These are phyloP conservation scores for Athripsodes cinereus DNA, from an alignment of 2,888 invertebrate species.

Conservation along the genomic window DNA sequence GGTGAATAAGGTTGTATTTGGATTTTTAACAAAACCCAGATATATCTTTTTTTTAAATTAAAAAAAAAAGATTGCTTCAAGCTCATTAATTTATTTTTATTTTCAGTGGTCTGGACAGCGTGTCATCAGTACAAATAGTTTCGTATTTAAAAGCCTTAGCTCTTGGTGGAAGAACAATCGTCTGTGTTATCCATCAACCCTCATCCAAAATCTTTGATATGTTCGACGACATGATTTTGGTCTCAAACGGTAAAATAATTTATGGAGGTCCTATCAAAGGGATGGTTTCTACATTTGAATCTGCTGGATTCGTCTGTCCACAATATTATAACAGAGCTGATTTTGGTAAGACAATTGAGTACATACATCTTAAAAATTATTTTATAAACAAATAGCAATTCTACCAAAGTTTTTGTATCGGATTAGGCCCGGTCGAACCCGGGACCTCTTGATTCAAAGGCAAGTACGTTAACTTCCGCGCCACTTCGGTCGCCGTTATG, in stretches of 20 bases:
- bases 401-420: too few species aligned
- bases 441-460: too few species aligned
- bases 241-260: slow-evolving; percentile 61
- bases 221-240: slow-evolving; percentile 66
- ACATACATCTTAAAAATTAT: too few species aligned
- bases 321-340: slow-evolving; percentile 76
- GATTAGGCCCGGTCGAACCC: too few species aligned
- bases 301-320: slow-evolving; percentile 61
- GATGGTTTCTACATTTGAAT: slow-evolving; percentile 53
- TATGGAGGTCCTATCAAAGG: slow-evolving; percentile 60
- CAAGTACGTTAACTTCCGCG: too few species aligned
- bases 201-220: slow-evolving; percentile 67
- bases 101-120: slow-evolving; percentile 55
- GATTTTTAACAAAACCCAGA: too few species aligned
- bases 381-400: too few species aligned
- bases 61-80: too few species aligned
- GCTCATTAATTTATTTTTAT: neutral
- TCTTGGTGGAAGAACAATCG: slow-evolving; percentile 59
- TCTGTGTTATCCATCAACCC: slow-evolving; percentile 76
- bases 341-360: slow-evolving; percentile 66
- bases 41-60: too few species aligned
- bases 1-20: too few species aligned
- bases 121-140: slow-evolving; percentile 63
- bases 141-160: slow-evolving; percentile 57
- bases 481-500: too few species aligned